These are phyloP conservation scores for Danio albolineatus DNA, from an alignment of 2,797 vertebrate genomes.

Conservation along the genomic window DNA sequence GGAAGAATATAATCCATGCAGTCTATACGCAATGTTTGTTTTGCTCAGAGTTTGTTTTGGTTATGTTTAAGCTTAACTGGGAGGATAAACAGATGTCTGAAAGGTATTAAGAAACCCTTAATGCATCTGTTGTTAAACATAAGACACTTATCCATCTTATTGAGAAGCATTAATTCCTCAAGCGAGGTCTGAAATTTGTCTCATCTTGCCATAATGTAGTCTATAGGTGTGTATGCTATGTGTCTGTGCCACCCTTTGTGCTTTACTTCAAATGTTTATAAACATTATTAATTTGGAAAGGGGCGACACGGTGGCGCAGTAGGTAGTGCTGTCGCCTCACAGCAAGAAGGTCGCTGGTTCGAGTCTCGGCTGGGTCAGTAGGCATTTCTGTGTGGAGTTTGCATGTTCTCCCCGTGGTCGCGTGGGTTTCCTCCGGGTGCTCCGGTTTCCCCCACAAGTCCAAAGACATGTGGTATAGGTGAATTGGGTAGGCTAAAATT, in stretches of 20 bases:
- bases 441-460: too few relatives aligned
- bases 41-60: constrained; percentile 8
- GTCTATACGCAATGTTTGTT: constrained; percentile 12
- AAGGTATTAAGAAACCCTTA: not conserved
- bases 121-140: constrained; percentile 1
- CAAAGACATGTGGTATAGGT: too few relatives aligned
- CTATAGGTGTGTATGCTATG: too few relatives aligned
- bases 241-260: not conserved
- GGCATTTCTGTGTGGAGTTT: too few relatives aligned
- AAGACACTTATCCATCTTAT: constrained; percentile 1
- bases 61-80: constrained; percentile 22
- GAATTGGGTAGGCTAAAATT: too few relatives aligned
- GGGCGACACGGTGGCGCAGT: too few relatives aligned
- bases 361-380: too few relatives aligned
- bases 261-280: not conserved
- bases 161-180: constrained; percentile 6
- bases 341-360: too few relatives aligned
- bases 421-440: too few relatives aligned
- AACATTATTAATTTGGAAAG: not conserved
- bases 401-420: too few relatives aligned
- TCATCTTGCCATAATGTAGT: not conserved
- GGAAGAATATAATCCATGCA: constrained; percentile 16
- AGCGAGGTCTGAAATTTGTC: constrained; percentile 13
- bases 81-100: not conserved
- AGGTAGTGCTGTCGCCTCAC: too few relatives aligned